Evolutionary conservation across 2,888 invertebrate genomes (phyloP).

Genomic region (Oxytorus armatus): DNA sequence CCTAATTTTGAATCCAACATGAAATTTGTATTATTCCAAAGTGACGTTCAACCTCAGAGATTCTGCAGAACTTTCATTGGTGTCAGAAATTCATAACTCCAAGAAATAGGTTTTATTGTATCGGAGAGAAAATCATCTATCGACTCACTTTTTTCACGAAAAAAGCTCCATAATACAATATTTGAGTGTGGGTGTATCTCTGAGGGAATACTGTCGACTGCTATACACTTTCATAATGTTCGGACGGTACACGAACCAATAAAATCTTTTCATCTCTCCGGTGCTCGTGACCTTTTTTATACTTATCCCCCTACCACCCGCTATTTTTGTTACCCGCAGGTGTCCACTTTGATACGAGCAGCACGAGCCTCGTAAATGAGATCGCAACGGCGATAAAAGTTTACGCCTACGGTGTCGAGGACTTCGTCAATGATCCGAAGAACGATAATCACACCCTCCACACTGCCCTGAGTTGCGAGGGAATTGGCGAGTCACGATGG

Average conservation of each 20-base stretch:
- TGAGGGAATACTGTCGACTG: conserved; percentile 14
- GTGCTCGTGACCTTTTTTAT: conserved; percentile 14
- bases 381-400: conserved; percentile 96
- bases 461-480: conserved; percentile 93
- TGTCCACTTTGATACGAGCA: conserved; percentile 96
- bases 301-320: neutral
- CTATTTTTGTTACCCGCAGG: conserved; percentile 85
- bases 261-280: conserved; percentile 33
- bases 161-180: conserved; percentile 20
- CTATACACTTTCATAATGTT: conserved; percentile 27
- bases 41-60: neutral
- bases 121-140: neutral
- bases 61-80: neutral
- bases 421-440: conserved; percentile 91
- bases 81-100: neutral
- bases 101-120: neutral
- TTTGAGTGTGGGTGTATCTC: conserved; percentile 10
- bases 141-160: neutral
- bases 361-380: conserved; percentile 92
- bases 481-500: conserved; percentile 92
- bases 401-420: conserved; percentile 95
- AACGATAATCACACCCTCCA: conserved; percentile 89
- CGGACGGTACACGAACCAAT: conserved; percentile 9
- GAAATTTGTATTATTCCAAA: neutral
- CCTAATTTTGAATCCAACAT: neutral